Evolutionary conservation across 2,888 invertebrate species (phyloP).

Genomic region (Phengaris alcon): DNA sequence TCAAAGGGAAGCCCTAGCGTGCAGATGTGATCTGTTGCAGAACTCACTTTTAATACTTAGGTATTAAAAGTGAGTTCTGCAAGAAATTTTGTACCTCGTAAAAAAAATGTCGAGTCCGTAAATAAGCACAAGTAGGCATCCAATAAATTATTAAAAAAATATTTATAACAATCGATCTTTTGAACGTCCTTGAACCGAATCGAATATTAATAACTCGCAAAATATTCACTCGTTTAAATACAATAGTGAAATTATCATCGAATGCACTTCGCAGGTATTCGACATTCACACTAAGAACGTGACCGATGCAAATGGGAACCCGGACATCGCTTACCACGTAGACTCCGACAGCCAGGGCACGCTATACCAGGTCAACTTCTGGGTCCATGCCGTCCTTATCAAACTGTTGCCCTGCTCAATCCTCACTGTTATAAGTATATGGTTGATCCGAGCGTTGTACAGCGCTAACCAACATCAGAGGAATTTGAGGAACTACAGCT

Average conservation of each 20-base stretch:
- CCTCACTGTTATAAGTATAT: slow-evolving; percentile 85
- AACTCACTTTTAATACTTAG: too few species aligned
- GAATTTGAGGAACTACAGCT: slow-evolving; percentile 82
- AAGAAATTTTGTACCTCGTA: too few species aligned
- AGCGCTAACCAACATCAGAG: slow-evolving; percentile 87
- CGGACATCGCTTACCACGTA: slow-evolving; percentile 63
- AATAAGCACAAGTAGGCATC: too few species aligned
- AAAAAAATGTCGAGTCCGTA: too few species aligned
- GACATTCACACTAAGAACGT: slow-evolving; percentile 72
- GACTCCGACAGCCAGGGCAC: slow-evolving; percentile 80
- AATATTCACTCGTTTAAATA: slow-evolving; percentile 38
- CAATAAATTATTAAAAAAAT: too few species aligned
- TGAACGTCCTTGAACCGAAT: slow-evolving; percentile 9
- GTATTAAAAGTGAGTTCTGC: too few species aligned
- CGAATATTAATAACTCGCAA: background rate
- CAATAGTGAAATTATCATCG: slow-evolving; percentile 48
- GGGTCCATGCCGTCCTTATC: slow-evolving; percentile 89
- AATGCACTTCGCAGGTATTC: slow-evolving; percentile 60
- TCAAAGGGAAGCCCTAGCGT: too few species aligned
- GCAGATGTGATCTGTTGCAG: too few species aligned
- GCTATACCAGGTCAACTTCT: slow-evolving; percentile 85
- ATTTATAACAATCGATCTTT: background rate
- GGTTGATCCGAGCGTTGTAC: slow-evolving; percentile 85
- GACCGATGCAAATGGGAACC: slow-evolving; percentile 63
- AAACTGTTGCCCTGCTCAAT: slow-evolving; percentile 89